Conservation (phyloP, 2,888 invertebrate species). For the Erebia palarica region DNA sequence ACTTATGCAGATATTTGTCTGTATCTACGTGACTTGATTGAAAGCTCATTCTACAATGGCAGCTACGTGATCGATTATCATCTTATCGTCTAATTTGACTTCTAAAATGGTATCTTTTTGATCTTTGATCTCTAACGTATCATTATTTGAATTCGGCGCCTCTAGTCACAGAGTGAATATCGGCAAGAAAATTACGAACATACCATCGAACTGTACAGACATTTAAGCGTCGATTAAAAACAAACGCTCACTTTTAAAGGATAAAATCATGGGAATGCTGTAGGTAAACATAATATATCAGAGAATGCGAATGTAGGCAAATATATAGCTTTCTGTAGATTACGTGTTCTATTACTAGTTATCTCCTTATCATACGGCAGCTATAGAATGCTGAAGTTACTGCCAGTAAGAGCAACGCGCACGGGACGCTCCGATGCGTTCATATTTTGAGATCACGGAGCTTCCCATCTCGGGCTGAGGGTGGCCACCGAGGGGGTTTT, state of each 20-base stretch:
- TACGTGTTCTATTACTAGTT: too few relatives aligned
- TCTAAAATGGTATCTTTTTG: constrained; percentile 52
- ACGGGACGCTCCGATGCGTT: too few relatives aligned
- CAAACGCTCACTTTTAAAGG: neutral
- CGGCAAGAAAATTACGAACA: constrained; percentile 4
- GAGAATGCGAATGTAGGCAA: too few relatives aligned
- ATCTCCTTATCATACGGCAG: too few relatives aligned
- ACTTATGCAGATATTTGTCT: constrained; percentile 40
- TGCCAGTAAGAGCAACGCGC: too few relatives aligned
- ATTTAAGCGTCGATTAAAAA: neutral
- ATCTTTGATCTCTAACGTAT: constrained; percentile 19
- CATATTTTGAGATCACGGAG: too few relatives aligned
- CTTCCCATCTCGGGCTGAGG: too few relatives aligned
- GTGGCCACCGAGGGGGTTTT: too few relatives aligned
- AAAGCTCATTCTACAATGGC: constrained; percentile 61
- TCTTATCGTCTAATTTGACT: constrained; percentile 56
- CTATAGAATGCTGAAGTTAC: too few relatives aligned
- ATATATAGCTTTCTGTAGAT: too few relatives aligned
- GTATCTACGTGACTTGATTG: constrained; percentile 57
- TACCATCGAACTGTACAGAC: neutral
- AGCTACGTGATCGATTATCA: constrained; percentile 66
- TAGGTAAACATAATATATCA: too few relatives aligned
- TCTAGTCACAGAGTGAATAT: neutral
- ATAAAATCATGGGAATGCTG: neutral
- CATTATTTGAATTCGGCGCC: constrained; percentile 13